phyloP scores from a whole-genome alignment of 1,140 invertebrate species.

The Thrips palmi region DNA sequence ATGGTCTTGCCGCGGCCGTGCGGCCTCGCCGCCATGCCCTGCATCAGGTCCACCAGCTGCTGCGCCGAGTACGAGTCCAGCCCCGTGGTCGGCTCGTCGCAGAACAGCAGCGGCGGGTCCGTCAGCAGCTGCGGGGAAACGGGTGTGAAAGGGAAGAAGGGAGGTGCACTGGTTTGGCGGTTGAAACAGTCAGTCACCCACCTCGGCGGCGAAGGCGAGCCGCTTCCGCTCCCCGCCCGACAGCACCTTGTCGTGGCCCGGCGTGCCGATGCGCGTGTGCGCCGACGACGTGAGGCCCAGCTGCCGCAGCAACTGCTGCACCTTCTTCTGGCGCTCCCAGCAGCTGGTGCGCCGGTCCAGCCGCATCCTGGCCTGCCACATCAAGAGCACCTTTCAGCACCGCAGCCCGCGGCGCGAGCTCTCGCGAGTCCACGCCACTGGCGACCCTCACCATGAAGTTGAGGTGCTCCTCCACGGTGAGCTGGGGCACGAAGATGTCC shows the following conservation, averaged over 20 bases:
- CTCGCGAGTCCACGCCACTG: not conserved
- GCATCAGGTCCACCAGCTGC: conserved; percentile 61
- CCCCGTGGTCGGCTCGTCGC: conserved; percentile 91
- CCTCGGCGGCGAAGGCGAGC: conserved; percentile 83
- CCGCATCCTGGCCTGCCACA: conserved; percentile 52
- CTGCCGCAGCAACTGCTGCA: conserved; percentile 48
- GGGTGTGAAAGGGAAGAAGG: too few species aligned
- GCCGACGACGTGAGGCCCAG: conserved; percentile 51
- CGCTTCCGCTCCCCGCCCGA: conserved; percentile 90
- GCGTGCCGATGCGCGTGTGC: conserved; percentile 52
- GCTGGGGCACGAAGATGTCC: conserved; percentile 68
- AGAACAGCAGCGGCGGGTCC: conserved; percentile 80
- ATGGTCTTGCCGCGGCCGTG: conserved; percentile 56
- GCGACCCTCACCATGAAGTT: conserved; percentile 60
- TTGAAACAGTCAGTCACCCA: too few species aligned
- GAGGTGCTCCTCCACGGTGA: conserved; percentile 80
- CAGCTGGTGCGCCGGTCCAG: conserved; percentile 43
- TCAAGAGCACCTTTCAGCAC: not conserved
- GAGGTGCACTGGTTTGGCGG: too few species aligned
- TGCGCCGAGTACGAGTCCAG: conserved; percentile 84
- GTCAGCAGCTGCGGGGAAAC: conserved; percentile 78
- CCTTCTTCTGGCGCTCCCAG: conserved; percentile 37
- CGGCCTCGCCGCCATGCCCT: conserved; percentile 29
- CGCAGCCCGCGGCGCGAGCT: not conserved
- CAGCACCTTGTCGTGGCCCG: conserved; percentile 53